A percentile compares a stretch with the other conserved stretches of the same genome.
Conservation (phyloP, 2,888 invertebrate species). For the Priocnemis perturbator region DNA sequence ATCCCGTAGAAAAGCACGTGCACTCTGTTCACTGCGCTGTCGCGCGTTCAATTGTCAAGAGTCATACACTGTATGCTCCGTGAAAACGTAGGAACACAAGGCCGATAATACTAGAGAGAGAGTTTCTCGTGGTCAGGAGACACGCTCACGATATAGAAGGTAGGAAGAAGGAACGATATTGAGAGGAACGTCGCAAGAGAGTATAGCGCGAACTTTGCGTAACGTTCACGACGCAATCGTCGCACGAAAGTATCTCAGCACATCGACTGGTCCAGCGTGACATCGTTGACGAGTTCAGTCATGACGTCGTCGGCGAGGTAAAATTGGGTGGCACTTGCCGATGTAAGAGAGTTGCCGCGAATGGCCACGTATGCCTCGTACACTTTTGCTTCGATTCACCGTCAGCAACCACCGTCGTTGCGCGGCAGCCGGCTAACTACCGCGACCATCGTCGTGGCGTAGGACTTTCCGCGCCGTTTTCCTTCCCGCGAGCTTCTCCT, state of each 20-base stretch:
- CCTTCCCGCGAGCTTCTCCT: conserved; percentile 1
- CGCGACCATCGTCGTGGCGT: not conserved
- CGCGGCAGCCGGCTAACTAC: conserved; percentile 13
- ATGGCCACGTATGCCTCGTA: no score
- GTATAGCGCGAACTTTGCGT: no score
- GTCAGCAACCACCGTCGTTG: conserved; percentile 6
- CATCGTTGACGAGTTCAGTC: no score
- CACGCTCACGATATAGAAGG: not conserved
- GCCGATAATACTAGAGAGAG: not conserved
- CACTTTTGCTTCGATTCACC: not conserved
- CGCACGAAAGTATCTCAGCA: no score
- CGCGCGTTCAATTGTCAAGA: conserved; percentile 7
- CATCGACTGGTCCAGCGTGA: no score
- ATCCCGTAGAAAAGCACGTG: conserved; percentile 55
- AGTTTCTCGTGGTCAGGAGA: not conserved
- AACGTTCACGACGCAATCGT: no score
- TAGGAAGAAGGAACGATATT: not conserved
- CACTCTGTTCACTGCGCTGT: conserved; percentile 47
- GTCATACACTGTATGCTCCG: no score
- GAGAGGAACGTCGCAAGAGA: not conserved
- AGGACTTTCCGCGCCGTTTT: conserved; percentile 11
- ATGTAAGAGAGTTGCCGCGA: no score
- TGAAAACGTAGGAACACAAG: not conserved
- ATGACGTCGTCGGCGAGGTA: no score
- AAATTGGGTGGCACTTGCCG: no score